A percentile compares a stretch with the other conserved stretches of the same genome.
Evolutionary conservation across 2,113 vertebrate genomes (phyloP).

Genomic region (Psammodynastes pulverulentus): DNA sequence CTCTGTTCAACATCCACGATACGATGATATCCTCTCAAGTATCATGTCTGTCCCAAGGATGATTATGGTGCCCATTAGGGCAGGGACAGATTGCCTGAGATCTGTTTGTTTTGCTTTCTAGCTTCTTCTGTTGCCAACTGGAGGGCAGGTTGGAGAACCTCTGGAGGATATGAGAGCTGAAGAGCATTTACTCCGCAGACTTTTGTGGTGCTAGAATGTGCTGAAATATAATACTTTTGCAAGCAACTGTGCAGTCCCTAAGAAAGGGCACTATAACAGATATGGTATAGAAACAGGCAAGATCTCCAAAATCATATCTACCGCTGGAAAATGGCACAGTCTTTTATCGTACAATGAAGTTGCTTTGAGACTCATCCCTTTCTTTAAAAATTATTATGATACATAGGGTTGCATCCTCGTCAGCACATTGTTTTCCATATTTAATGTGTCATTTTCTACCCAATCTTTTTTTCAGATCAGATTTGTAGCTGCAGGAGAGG

Average conservation of each 20-base stretch:
- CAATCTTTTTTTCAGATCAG: neutral
- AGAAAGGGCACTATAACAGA: neutral
- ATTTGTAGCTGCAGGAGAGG: neutral
- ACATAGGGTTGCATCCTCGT: neutral
- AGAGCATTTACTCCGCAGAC: neutral
- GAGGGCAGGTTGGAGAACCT: neutral
- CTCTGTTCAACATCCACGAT: neutral
- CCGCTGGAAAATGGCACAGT: neutral
- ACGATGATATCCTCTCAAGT: neutral
- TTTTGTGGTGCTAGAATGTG: neutral
- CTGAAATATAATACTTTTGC: neutral
- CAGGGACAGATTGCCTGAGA: neutral
- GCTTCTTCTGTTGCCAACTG: neutral
- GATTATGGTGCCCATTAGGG: neutral
- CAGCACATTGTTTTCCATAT: neutral
- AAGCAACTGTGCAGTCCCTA: neutral
- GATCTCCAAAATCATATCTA: neutral
- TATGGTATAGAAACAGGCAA: neutral
- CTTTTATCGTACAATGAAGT: neutral
- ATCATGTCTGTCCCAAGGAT: neutral
- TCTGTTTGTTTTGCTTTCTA: neutral
- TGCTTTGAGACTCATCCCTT: neutral
- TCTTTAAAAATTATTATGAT: neutral
- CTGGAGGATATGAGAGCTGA: neutral
- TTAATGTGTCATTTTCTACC: neutral